These are phyloP conservation scores for Chamaea fasciata DNA, from an alignment of 2,113 vertebrate species.

Conservation along the genomic window DNA sequence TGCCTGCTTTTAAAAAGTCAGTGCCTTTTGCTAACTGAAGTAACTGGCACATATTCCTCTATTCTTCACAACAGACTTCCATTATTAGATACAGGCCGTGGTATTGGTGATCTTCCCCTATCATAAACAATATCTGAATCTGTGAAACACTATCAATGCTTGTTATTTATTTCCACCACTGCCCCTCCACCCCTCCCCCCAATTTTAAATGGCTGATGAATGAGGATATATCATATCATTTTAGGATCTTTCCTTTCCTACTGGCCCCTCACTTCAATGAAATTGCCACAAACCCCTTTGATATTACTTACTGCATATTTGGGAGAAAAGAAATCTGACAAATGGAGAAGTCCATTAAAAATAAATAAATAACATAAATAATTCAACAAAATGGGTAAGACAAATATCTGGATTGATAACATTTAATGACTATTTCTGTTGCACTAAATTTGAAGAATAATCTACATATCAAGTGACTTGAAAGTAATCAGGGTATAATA, in stretches of 20 bases:
- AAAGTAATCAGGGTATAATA: neutral
- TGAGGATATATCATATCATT: neutral
- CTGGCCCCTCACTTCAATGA: neutral
- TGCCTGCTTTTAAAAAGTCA: neutral
- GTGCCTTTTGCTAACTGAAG: neutral
- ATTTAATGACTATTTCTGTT: neutral
- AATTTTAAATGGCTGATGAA: neutral
- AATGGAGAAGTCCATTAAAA: neutral
- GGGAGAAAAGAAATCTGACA: neutral
- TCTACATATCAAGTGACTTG: neutral
- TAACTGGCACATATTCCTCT: neutral
- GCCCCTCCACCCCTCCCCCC: fast-evolving
- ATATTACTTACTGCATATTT: neutral
- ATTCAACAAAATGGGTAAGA: fast-evolving
- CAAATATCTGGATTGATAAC: neutral
- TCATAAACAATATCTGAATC: neutral
- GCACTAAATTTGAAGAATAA: neutral
- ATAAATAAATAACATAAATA: neutral
- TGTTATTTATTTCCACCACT: neutral
- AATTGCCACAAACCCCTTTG: neutral
- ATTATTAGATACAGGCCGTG: neutral
- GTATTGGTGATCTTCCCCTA: neutral
- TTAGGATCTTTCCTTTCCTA: neutral
- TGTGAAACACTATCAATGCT: neutral
- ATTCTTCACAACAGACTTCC: neutral